Evolutionary conservation across 2,113 vertebrate genomes (phyloP).

Genomic region (Pseudorasbora parva): DNA sequence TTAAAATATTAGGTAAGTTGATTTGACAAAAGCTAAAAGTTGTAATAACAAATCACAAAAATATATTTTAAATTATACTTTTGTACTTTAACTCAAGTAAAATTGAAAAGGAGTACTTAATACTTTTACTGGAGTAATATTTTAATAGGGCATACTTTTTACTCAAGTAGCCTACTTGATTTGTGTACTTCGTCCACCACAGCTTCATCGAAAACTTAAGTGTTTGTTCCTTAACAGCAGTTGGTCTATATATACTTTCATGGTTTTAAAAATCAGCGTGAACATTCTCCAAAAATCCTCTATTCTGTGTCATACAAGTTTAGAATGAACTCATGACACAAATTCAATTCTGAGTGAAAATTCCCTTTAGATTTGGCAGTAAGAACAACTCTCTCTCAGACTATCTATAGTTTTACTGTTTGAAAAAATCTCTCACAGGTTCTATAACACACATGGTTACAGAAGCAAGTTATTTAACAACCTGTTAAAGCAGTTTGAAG

Average conservation of each 20-base stretch:
- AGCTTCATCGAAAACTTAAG: no score
- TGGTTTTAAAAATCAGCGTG: neutral
- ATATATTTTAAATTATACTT: no score
- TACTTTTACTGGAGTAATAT: no score
- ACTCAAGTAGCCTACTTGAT: no score
- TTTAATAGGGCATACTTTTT: no score
- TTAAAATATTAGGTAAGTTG: no score
- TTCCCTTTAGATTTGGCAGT: neutral
- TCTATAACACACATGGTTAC: neutral
- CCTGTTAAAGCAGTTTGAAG: constrained; percentile 25
- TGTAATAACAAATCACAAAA: no score
- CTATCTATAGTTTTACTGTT: neutral
- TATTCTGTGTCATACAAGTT: neutral
- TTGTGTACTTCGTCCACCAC: no score
- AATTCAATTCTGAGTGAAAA: neutral
- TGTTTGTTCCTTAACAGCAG: neutral
- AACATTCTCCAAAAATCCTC: neutral
- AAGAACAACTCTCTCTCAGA: neutral
- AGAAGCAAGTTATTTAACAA: constrained; percentile 18
- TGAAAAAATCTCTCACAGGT: constrained; percentile 9
- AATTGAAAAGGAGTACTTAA: no score
- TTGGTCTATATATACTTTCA: neutral
- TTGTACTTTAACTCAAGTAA: no score
- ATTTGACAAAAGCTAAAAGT: no score
- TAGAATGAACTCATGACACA: neutral